phyloP scores from a whole-genome alignment of 2,888 invertebrate species.

The Saturnia japonica region DNA sequence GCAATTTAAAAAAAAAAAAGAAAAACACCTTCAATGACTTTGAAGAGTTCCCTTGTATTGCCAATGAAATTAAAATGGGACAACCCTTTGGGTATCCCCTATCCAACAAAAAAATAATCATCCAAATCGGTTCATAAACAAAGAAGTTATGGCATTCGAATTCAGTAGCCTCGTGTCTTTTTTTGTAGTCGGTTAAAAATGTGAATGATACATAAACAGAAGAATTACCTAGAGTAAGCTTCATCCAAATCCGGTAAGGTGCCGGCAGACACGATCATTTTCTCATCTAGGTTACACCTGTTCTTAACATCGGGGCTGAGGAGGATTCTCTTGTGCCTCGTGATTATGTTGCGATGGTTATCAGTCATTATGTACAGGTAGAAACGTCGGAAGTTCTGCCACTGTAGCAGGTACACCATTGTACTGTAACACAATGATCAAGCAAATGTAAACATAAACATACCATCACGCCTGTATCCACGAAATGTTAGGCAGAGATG shows the following conservation, averaged over 20 bases:
- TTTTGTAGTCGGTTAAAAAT: no score
- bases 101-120: no score
- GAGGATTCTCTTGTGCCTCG: conserved; percentile 90
- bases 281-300: conserved; percentile 87
- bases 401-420: conserved; percentile 90
- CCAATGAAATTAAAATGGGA: no score
- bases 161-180: no score
- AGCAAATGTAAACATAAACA: neutral
- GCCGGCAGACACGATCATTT: conserved; percentile 92
- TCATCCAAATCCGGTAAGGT: conserved; percentile 94
- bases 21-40: no score
- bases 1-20: no score
- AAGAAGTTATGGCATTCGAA: no score
- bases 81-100: no score
- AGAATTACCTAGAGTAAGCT: conserved; percentile 87
- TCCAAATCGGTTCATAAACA: no score
- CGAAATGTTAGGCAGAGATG: no score
- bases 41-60: no score
- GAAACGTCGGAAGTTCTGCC: conserved; percentile 94
- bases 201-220: neutral
- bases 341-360: conserved; percentile 93
- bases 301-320: conserved; percentile 88
- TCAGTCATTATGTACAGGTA: conserved; percentile 97
- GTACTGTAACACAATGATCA: conserved; percentile 78
- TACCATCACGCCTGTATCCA: no score